Evolutionary conservation across 2,113 vertebrate genomes (phyloP), one percentile per base, ranked within the genome.

Genomic region (Equus przewalskii): DNA sequence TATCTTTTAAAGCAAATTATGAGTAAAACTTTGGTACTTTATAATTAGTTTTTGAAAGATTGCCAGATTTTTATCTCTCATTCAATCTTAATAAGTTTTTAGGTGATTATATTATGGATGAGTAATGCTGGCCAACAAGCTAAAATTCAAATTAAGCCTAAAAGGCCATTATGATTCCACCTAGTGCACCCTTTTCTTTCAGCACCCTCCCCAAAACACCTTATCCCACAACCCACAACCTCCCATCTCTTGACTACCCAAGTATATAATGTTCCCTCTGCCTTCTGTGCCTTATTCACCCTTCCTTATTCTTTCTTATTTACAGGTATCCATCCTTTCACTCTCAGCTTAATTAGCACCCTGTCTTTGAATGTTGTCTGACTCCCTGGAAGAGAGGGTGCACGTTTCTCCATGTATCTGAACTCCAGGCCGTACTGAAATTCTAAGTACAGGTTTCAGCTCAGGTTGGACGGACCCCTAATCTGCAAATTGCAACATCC

Each of bases 101-200:
- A 11, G 5, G 1, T 72, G 44, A 62, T 22, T 54, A 49, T 46
- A 18, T 72, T 82, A 96, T 81, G 46, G 18, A 30, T 64, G 14
- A 65, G 4, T 49, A 93, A 82, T 78, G 11, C 18, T 73, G n/a
- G 18, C 28, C 22, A 96, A 62, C 3, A 81, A 80, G 22, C 44
- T 95, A 70, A 94, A 93, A 86, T 89, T 94, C 69, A 95, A 89
- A 76, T 30, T 83, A 86, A 94, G 8, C 44, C 51, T 80, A 67
- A 79, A 86, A 80, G 19, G 5, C 24, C 28, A 33, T 9, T 46
- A 8, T 69, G 13, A 64, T 62, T 16, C 6, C 18, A 28, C 3
- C 69, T 41, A 70, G 30, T 33, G 6, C 10, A 60, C 2, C 4
- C 62, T 90, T 76, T 8, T 75, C 54, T 69, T 54, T 80, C 8